Base-by-base conservation (phyloP, 2,797 vertebrate species). In the Pagetopsis macropterus region DNA sequence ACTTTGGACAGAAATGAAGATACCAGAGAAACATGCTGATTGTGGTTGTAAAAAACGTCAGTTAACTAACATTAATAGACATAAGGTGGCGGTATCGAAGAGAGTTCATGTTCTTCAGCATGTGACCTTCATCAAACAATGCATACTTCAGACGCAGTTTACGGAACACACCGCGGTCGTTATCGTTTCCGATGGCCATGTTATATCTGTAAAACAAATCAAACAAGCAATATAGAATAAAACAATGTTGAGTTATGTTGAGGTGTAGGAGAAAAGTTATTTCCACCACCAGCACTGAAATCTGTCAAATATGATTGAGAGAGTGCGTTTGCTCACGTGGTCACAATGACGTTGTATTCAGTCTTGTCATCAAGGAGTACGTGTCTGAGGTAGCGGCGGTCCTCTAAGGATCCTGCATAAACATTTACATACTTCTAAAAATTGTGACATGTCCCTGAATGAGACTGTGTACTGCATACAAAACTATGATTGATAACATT, bases 21-120 rank as follows among this genome's bases (percentile, higher is more conserved):
- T 0, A 40, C 5, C 5, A 50, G 14, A 62, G 19, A 63, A 44
- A 63, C 3, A 1, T 2, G 3, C 9, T 1, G 7, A 7, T 7
- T 27, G 27, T n/a, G 11, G n/a, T 33, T 15, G 11, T 31, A 23
- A 27, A 46, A 40, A 46, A 51, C 3, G 43, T 11, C 5, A 40
- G 11, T 67, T 43, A 64, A 90, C 97, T 96, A 88, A 98, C 98
- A 60, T 99, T 98, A 84, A 99, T 96, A 44, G 95, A 94, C 98
- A 99, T 98, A 40, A 99, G 96, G 83, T 97, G 96, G 84, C 96
- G 96, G 87, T 99, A 99, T 78, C 98, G 96, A 50, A 97, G 77
- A 1, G 96, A 92, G 85, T 95, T 96, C 98, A 99, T 99, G 82
- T 99, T 99, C 92, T 99, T 99, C 76, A 99, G 92, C 98, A 99